phyloP scores from a whole-genome alignment of 1,140 invertebrate genomes.

The Bicyclus anynana region DNA sequence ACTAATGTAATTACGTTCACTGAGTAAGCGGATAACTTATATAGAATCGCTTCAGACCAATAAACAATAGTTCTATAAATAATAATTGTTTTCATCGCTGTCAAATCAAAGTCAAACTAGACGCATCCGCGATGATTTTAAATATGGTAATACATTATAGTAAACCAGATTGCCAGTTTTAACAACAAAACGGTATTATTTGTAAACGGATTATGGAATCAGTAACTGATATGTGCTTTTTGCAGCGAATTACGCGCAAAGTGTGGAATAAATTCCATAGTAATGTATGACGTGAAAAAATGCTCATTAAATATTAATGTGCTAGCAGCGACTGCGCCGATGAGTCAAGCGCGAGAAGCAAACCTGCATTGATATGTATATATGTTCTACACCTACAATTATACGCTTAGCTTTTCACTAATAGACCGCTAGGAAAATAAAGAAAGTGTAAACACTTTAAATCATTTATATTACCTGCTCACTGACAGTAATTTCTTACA shows the following conservation, averaged over 20 bases:
- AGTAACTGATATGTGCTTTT: slow-evolving; percentile 1
- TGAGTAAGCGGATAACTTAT: too few relatives aligned
- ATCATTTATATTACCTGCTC: not conserved
- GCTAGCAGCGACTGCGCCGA: not conserved
- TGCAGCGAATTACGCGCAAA: not conserved
- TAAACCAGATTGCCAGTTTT: too few relatives aligned
- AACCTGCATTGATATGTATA: not conserved
- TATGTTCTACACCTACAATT: not conserved
- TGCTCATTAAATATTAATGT: not conserved
- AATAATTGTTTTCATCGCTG: too few relatives aligned
- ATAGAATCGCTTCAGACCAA: too few relatives aligned
- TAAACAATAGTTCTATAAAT: too few relatives aligned
- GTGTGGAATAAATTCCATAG: not conserved
- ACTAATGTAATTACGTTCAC: too few relatives aligned
- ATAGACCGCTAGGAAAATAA: not conserved
- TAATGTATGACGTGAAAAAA: not conserved
- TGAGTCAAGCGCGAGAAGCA: not conserved
- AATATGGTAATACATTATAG: too few relatives aligned
- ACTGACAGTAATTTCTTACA: too few relatives aligned
- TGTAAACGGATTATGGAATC: not conserved
- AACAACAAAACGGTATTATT: not conserved
- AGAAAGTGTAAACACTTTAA: not conserved
- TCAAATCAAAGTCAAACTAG: too few relatives aligned
- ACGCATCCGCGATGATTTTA: too few relatives aligned
- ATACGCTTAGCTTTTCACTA: not conserved